Evolutionary conservation across 2,888 invertebrate species (phyloP), one percentile per base, ranked within the genome.

Genomic region (Nomada fucata): DNA sequence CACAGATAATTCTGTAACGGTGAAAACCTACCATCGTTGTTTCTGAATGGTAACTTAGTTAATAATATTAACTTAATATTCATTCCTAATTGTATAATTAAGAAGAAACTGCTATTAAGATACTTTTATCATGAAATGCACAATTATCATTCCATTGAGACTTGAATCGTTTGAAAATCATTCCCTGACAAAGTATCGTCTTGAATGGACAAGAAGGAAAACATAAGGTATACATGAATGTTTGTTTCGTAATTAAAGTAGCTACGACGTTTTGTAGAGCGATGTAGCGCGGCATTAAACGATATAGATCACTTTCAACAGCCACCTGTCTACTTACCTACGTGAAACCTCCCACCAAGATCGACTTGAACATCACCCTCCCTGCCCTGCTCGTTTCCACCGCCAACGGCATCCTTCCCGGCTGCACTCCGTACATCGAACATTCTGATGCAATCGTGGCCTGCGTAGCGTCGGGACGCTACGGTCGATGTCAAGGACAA

Each of bases 401-500:
- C 47, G 63, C 18, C 76, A 74, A 57, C 76, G 65, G 63, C 70
- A 76, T 59, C 53, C 57, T 80, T 59, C 68, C 76, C 76, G 53
- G 47, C 52, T 47, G 70, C 76, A 80, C 72, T 75, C 60, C 84
- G 76, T 75, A 85, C 86, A 87, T 88, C 90, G 87, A 89, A 88
- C 87, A 90, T 86, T 90, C 91, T 91, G 92, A 92, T 92, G 92
- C 90, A 92, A 93, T 81, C 59, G 53, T 76, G 72, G 80, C 64
- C 74, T 93, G 92, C 93, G 92, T 92, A 92, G 92, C 91, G 90
- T 92, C 91, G 91, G 92, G 92, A 92, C 92, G 91, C 86, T 80
- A 90, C 91, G 91, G 92, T 92, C 92, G 90, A 92, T 92, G 92
- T 92, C 92, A 92, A 92, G 92, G 92, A 89, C 92, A 92, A 92